Evolutionary conservation across 2,113 vertebrate species (phyloP).

Genomic region (Tetrao urogallus): DNA sequence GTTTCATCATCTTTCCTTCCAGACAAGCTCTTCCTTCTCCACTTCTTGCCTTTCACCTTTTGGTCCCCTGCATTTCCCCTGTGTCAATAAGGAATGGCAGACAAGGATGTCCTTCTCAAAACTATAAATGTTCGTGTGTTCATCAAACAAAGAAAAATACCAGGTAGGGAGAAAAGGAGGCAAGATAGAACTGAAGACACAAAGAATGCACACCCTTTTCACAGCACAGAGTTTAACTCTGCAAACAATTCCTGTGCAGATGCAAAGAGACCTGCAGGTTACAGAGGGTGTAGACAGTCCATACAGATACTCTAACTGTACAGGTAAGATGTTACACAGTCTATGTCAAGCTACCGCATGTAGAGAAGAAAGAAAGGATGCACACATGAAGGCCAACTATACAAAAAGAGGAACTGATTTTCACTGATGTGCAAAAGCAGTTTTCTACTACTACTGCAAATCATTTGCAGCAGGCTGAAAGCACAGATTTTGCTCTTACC

Average conservation of each 20-base stretch:
- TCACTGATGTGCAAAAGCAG: background rate
- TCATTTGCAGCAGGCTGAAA: background rate
- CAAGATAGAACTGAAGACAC: background rate
- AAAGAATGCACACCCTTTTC: background rate
- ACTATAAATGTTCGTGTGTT: background rate
- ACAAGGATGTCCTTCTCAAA: background rate
- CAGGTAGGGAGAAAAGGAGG: background rate
- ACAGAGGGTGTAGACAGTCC: background rate
- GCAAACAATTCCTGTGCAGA: background rate
- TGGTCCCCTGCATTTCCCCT: background rate
- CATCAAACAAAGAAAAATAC: background rate
- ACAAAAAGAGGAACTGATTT: background rate
- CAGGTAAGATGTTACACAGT: accelerated
- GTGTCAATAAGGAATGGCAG: background rate
- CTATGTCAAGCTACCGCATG: background rate
- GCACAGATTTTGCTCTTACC: constrained; percentile 70
- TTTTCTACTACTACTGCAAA: background rate
- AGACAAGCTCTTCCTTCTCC: background rate
- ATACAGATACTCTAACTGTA: accelerated
- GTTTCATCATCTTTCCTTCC: background rate
- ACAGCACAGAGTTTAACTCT: background rate
- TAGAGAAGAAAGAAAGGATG: accelerated
- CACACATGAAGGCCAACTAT: accelerated
- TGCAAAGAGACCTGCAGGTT: background rate
- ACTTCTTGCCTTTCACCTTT: background rate